Evolutionary conservation across 2,888 invertebrate species (phyloP).

Genomic region (Stratiomys singularior): DNA sequence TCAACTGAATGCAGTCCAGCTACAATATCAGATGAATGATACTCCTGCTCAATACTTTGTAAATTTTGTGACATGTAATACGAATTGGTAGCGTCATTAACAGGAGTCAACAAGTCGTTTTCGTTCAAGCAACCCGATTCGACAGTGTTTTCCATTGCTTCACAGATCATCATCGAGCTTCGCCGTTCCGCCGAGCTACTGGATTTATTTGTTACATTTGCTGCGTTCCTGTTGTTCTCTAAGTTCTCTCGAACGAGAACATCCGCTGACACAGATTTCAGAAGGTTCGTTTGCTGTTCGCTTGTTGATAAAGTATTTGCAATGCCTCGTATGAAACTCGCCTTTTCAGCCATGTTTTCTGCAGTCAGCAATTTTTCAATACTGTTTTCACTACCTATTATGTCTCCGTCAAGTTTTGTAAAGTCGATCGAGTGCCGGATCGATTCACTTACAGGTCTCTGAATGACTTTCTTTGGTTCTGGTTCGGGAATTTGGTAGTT

Average conservation of each 20-base stretch:
- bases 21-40: conserved; percentile 38
- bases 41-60: conserved; percentile 6
- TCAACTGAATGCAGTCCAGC: conserved; percentile 25
- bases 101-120: conserved; percentile 54
- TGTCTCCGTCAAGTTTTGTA: conserved; percentile 5
- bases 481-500: conserved; percentile 39
- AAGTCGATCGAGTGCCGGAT: conserved; percentile 38
- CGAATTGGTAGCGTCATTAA: conserved; percentile 52
- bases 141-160: conserved; percentile 32
- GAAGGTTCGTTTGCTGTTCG: conserved; percentile 17
- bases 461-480: conserved; percentile 6
- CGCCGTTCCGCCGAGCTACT: conserved; percentile 20
- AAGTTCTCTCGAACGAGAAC: conserved; percentile 47
- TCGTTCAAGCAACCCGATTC: conserved; percentile 46
- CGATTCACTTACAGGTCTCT: conserved; percentile 48
- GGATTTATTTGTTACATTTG: conserved; percentile 47
- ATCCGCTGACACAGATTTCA: conserved; percentile 50
- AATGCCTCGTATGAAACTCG: conserved; percentile 25
- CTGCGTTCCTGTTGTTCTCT: conserved; percentile 52
- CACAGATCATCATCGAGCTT: conserved; percentile 48
- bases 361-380: conserved; percentile 39
- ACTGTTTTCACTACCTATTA: conserved; percentile 30
- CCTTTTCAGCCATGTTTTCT: conserved; percentile 26
- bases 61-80: conserved; percentile 46
- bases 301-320: not conserved